phyloP scores from a whole-genome alignment of 2,797 vertebrate species.

The Galagoides demidoff region DNA sequence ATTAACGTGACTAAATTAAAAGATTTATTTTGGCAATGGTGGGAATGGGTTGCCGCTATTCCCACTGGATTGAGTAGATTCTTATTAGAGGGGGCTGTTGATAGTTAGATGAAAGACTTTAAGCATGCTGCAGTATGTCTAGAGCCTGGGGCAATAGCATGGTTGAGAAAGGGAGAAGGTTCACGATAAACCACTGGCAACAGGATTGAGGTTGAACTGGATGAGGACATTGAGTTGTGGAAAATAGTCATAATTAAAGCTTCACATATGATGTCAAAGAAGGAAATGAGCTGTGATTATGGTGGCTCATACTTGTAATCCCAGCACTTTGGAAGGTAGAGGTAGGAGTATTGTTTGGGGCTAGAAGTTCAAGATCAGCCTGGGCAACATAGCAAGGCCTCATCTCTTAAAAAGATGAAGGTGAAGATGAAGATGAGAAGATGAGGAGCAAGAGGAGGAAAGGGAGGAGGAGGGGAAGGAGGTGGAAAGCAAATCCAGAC shows the following conservation, averaged over 20 bases:
- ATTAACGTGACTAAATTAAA: not conserved
- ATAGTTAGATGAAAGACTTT: not conserved
- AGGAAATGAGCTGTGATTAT: not conserved
- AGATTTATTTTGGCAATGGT: not conserved
- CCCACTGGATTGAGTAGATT: not conserved
- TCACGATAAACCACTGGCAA: not conserved
- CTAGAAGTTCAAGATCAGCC: not conserved
- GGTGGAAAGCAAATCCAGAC: not conserved
- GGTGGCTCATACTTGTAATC: not conserved
- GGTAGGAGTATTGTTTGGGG: not conserved
- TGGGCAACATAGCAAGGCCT: not conserved
- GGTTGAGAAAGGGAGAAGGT: too few species aligned
- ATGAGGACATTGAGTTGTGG: not conserved
- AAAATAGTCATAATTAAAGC: constrained; percentile 2
- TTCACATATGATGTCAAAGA: not conserved
- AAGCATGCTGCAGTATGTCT: not conserved
- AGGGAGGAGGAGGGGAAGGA: not conserved
- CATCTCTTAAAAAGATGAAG: not conserved
- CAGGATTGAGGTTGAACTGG: not conserved
- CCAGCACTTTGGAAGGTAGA: not conserved
- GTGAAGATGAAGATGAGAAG: too few species aligned
- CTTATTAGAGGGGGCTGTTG: not conserved
- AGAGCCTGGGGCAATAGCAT: not conserved
- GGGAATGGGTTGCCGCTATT: not conserved
- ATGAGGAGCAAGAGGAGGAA: too few species aligned